These are phyloP conservation scores for Aphaenogaster floridana DNA, from an alignment of 1,140 invertebrate species.

Conservation along the genomic window DNA sequence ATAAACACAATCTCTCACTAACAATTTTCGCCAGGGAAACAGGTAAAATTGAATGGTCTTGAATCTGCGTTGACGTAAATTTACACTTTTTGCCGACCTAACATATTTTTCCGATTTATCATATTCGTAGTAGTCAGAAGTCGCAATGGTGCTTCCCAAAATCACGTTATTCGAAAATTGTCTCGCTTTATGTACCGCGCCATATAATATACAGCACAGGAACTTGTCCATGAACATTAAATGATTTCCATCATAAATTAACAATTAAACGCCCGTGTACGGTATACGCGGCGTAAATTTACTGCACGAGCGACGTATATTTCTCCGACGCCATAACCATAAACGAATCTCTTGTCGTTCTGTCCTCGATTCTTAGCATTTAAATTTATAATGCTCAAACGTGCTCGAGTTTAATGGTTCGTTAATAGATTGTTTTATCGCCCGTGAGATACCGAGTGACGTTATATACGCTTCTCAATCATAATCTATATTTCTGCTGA, in stretches of 20 bases:
- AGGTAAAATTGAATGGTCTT: conserved; percentile 9
- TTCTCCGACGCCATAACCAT: conserved; percentile 21
- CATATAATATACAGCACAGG: neutral
- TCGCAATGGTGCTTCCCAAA: neutral
- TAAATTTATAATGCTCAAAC: conserved; percentile 45
- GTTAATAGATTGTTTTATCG: conserved; percentile 61
- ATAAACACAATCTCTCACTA: too few relatives aligned
- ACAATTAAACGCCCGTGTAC: conserved; percentile 7
- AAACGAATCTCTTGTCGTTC: conserved; percentile 31
- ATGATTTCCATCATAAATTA: conserved; percentile 50
- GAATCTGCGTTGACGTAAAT: neutral
- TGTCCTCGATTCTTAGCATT: conserved; percentile 45
- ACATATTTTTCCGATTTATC: neutral
- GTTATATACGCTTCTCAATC: conserved; percentile 25
- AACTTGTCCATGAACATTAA: neutral
- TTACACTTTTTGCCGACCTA: neutral
- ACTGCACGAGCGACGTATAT: conserved; percentile 21
- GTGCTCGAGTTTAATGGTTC: conserved; percentile 52
- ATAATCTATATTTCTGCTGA: conserved; percentile 17
- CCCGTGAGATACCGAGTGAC: conserved; percentile 8
- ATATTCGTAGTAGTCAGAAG: neutral
- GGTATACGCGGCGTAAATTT: conserved; percentile 21
- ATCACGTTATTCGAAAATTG: neutral
- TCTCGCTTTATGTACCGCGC: too few relatives aligned
- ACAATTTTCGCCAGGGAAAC: too few relatives aligned